Conservation (phyloP, 37 sponge, comb jelly and placozoan genomes). For the Cladorhizidae sp. region DNA sequence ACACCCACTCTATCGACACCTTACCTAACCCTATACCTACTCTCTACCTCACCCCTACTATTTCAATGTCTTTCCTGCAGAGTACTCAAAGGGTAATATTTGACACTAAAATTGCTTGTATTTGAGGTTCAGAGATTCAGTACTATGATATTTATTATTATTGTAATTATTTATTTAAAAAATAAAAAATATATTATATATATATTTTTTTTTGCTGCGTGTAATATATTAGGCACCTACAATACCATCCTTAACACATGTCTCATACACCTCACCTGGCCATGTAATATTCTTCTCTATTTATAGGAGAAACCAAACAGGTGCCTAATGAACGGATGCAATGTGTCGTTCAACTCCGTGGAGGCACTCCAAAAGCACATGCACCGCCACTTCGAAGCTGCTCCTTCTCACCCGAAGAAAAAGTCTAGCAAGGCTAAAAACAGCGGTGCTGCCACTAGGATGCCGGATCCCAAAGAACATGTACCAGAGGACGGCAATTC, state of each 20-base stretch:
- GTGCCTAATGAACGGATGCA: slow-evolving; percentile 83
- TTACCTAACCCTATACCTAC: too few species aligned
- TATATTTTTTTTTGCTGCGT: background rate
- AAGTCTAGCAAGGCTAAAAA: too few species aligned
- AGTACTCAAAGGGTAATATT: too few species aligned
- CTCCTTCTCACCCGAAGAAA: slow-evolving; percentile 21
- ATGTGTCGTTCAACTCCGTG: slow-evolving; percentile 53
- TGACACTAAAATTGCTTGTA: too few species aligned
- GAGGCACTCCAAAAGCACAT: slow-evolving; percentile 68
- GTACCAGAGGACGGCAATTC: background rate
- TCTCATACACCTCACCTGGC: background rate
- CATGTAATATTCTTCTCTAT: background rate
- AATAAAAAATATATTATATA: background rate
- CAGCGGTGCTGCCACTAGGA: too few species aligned
- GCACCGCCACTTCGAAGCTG: slow-evolving; percentile 54
- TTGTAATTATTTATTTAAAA: too few species aligned
- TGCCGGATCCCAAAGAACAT: background rate
- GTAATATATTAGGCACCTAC: background rate
- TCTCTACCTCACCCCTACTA: too few species aligned
- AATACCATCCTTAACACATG: too few species aligned
- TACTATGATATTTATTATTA: too few species aligned
- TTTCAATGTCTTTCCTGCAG: too few species aligned
- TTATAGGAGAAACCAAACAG: slow-evolving; percentile 54
- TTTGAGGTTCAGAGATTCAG: too few species aligned
- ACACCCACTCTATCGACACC: too few species aligned